These are phyloP conservation scores for Drosophila nr. perissopoda DNA, from an alignment of 2,888 invertebrate genomes.

Conservation along the genomic window DNA sequence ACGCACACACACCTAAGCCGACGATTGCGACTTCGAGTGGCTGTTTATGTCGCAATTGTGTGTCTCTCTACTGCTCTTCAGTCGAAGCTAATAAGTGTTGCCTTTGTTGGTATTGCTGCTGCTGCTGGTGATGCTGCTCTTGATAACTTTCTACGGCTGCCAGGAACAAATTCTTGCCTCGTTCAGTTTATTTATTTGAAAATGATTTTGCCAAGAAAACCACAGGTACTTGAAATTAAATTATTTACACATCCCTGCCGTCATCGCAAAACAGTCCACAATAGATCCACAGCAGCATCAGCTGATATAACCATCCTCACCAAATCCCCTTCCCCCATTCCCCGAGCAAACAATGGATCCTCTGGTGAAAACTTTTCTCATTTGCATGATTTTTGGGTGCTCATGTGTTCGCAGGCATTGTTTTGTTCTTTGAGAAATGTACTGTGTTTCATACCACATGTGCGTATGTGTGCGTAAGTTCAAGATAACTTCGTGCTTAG, in stretches of 20 bases:
- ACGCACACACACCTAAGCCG: conserved; percentile 5
- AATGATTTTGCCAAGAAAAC: conserved; percentile 57
- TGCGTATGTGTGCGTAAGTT: not conserved
- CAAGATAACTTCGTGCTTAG: not conserved
- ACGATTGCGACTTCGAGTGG: conserved; percentile 47
- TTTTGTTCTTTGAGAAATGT: not conserved
- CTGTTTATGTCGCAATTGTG: conserved; percentile 72
- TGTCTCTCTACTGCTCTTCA: conserved; percentile 48
- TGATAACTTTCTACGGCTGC: conserved; percentile 39
- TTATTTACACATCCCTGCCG: conserved; percentile 65
- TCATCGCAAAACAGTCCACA: conserved; percentile 36
- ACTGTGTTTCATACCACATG: too few species aligned
- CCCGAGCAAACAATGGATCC: not conserved
- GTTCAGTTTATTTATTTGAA: conserved; percentile 72
- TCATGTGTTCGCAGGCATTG: conserved; percentile 22
- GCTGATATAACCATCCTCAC: not conserved
- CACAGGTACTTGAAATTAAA: conserved; percentile 75
- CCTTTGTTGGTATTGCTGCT: conserved; percentile 10
- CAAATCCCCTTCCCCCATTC: not conserved
- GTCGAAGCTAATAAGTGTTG: conserved; percentile 60
- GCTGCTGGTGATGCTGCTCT: conserved; percentile 19
- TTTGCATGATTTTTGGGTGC: conserved; percentile 42
- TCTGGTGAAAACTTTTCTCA: conserved; percentile 41
- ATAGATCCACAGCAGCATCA: conserved; percentile 15
- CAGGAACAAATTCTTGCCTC: conserved; percentile 43